Evolutionary conservation across 92 coral and sea anemone genomes (phyloP).

Genomic region (Palythoa heliodiscus): DNA sequence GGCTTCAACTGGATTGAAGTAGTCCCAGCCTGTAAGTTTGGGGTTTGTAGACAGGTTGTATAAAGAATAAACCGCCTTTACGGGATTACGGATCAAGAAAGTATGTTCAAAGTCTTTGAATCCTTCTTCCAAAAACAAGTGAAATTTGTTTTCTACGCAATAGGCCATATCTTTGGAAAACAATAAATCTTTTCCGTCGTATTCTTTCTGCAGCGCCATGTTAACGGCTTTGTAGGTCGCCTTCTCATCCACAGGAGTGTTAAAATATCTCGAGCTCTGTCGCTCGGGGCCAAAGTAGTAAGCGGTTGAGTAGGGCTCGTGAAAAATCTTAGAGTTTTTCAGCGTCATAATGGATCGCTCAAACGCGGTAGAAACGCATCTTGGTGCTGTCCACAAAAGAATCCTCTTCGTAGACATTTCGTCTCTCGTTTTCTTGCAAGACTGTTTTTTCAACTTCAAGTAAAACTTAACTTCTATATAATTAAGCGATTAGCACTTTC

Average conservation of each 20-base stretch:
- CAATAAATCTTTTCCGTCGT: constrained; percentile 79
- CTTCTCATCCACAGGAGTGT: constrained; percentile 67
- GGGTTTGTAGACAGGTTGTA: constrained; percentile 86
- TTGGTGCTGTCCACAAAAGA: constrained; percentile 94
- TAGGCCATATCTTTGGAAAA: constrained; percentile 98
- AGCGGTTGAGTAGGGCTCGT: constrained; percentile 86
- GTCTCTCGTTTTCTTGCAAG: background rate
- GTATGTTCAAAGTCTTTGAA: constrained; percentile 79
- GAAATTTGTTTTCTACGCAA: constrained; percentile 75
- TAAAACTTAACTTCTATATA: too few relatives aligned
- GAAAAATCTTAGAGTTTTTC: constrained; percentile 78
- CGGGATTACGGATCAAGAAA: constrained; percentile 88
- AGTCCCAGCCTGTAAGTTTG: constrained; percentile 95
- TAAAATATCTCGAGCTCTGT: constrained; percentile 73
- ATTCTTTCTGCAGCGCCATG: constrained; percentile 73
- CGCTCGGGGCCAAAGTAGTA: constrained; percentile 92
- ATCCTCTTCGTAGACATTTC: constrained; percentile 71
- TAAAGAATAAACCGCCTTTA: constrained; percentile 78
- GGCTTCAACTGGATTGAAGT: constrained; percentile 87
- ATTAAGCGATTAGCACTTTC: background rate
- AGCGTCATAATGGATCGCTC: constrained; percentile 95
- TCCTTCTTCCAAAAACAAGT: constrained; percentile 79
- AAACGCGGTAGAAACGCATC: constrained; percentile 97
- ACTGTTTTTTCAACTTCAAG: background rate
- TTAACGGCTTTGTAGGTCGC: constrained; percentile 73